Evolutionary conservation across 2,113 vertebrate genomes (phyloP).

Genomic region (Erythrocebus patas): DNA sequence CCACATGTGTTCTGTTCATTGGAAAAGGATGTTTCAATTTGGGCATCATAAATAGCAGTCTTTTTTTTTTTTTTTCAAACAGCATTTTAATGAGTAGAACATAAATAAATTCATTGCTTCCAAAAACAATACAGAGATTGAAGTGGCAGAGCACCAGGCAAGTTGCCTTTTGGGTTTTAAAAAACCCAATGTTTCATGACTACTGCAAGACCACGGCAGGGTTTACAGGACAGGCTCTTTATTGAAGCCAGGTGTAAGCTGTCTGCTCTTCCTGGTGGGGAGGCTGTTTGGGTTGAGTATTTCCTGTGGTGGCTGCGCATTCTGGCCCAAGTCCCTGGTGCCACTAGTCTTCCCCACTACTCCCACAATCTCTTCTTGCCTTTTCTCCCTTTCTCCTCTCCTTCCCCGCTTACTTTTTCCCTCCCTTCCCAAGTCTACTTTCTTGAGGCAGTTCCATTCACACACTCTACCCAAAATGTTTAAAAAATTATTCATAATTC

Average conservation of each 20-base stretch:
- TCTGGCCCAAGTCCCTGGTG: slow-evolving; percentile 2
- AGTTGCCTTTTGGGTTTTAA: slow-evolving; percentile 48
- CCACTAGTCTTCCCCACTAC: neutral
- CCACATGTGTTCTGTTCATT: neutral
- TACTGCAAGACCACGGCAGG: neutral
- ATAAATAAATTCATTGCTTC: slow-evolving; percentile 47
- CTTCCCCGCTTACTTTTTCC: neutral
- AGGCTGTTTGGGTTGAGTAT: slow-evolving; percentile 17
- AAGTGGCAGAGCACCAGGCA: slow-evolving; percentile 43
- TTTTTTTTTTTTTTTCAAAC: neutral
- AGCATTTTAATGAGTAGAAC: slow-evolving; percentile 43
- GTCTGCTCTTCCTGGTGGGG: neutral
- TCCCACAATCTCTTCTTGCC: neutral
- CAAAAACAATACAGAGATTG: slow-evolving; percentile 29
- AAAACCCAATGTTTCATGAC: slow-evolving; percentile 56
- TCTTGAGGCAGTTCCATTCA: neutral
- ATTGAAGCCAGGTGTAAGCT: slow-evolving; percentile 63
- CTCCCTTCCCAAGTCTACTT: neutral
- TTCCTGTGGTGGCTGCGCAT: slow-evolving; percentile 47
- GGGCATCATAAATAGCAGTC: neutral
- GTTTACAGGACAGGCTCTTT: slow-evolving; percentile 39
- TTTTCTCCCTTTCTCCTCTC: neutral
- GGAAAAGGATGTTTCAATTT: neutral
- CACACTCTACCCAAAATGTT: neutral
- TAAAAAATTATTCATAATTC: neutral